phyloP scores from a whole-genome alignment of 2,113 vertebrate species.

The Beaufortia kweichowensis region DNA sequence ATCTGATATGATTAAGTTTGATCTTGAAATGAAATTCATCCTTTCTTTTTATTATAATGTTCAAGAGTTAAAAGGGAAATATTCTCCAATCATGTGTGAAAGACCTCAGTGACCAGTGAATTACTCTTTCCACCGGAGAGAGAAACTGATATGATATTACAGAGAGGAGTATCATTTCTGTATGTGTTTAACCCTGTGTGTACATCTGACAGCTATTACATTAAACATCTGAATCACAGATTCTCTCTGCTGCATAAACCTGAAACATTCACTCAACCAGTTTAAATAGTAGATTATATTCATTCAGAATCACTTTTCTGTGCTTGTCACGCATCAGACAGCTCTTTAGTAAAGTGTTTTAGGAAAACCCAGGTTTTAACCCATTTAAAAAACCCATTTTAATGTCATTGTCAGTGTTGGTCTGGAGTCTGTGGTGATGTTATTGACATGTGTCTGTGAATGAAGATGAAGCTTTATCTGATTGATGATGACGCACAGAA shows the following conservation, averaged over 20 bases:
- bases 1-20: background rate
- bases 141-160: conserved; percentile 1
- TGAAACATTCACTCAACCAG: no score
- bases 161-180: conserved; percentile 1
- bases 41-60: conserved; percentile 52
- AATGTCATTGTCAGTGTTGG: conserved; percentile 4
- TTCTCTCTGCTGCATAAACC: no score
- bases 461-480: conserved; percentile 48
- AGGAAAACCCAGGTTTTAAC: no score
- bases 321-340: no score
- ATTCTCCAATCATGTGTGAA: conserved; percentile 48
- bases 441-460: conserved; percentile 19
- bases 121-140: conserved; percentile 51
- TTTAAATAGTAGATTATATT: no score
- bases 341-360: no score
- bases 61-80: conserved; percentile 56
- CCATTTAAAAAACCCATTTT: no score
- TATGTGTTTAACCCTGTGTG: conserved; percentile 4
- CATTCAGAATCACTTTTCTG: no score
- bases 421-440: conserved; percentile 28
- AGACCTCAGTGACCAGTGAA: conserved; percentile 45
- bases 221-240: no score
- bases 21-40: no score
- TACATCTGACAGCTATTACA: no score
- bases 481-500: conserved; percentile 49